These are phyloP conservation scores for Gambusia affinis DNA, from an alignment of 2,113 vertebrate species.

Conservation along the genomic window DNA sequence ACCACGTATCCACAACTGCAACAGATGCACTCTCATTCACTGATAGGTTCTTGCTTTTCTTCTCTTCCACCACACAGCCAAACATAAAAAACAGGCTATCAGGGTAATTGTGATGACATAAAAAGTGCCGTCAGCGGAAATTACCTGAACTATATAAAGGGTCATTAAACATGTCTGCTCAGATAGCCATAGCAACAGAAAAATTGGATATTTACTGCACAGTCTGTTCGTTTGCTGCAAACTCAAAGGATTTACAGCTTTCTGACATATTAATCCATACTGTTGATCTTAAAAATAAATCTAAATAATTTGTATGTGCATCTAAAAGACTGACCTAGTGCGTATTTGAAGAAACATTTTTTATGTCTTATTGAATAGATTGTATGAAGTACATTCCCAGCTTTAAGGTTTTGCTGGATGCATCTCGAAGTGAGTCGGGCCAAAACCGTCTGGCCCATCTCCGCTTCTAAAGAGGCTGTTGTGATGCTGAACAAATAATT, in stretches of 20 bases:
- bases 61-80: background rate
- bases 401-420: background rate
- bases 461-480: constrained; percentile 11
- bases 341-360: no score
- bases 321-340: background rate
- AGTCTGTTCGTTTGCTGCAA: background rate
- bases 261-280: background rate
- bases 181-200: background rate
- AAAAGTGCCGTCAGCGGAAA: constrained; percentile 5
- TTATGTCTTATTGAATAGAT: background rate
- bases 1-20: background rate
- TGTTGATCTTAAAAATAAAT: background rate
- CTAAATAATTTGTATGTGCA: background rate
- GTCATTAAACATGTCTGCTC: constrained; percentile 34
- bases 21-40: background rate
- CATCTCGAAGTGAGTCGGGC: background rate
- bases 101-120: constrained; percentile 38
- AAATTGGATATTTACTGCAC: constrained; percentile 12
- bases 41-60: background rate
- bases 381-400: background rate
- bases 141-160: constrained; percentile 17
- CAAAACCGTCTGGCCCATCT: constrained; percentile 1
- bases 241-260: background rate
- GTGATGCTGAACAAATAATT: constrained; percentile 17
- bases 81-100: background rate